Conservation (phyloP, 37 sponge, comb jelly and placozoan genomes). For the Beroe forskalii region DNA sequence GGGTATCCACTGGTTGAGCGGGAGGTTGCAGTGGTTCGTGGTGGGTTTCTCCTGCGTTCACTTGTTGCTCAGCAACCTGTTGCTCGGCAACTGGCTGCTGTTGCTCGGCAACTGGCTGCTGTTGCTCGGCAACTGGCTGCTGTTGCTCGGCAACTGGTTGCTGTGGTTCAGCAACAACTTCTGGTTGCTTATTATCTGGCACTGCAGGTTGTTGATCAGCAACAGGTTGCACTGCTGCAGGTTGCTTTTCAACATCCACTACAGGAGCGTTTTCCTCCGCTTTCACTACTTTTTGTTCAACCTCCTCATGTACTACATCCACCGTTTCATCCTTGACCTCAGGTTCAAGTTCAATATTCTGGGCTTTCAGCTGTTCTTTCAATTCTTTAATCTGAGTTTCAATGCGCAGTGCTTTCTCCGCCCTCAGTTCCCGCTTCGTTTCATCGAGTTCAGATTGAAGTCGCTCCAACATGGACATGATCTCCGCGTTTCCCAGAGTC, state of each 20-base stretch:
- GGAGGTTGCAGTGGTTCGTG: not conserved
- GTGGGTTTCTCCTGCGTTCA: not conserved
- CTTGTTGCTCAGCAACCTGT: not conserved
- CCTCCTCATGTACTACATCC: not conserved
- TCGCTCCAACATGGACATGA: constrained; percentile 9
- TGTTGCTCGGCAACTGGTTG: not conserved
- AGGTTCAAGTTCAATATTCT: not conserved
- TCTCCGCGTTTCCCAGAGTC: not conserved
- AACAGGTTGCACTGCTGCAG: not conserved
- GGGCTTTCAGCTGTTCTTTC: constrained; percentile 38
- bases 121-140: not conserved
- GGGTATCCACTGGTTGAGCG: not conserved
- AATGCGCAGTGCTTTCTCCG: constrained; percentile 42
- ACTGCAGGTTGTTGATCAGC: not conserved
- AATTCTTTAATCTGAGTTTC: constrained; percentile 53
- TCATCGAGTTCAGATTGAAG: constrained; percentile 59
- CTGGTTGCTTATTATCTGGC: too few relatives aligned
- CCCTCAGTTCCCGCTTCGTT: constrained; percentile 41
- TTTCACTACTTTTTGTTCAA: not conserved
- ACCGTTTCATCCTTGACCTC: not conserved
- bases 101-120: not conserved
- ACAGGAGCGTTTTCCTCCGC: not conserved
- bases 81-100: not conserved
- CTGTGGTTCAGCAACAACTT: not conserved
- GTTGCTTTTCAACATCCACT: not conserved